These are phyloP conservation scores for Tachypleus tridentatus DNA, from an alignment of 1,140 invertebrate genomes.

Conservation along the genomic window DNA sequence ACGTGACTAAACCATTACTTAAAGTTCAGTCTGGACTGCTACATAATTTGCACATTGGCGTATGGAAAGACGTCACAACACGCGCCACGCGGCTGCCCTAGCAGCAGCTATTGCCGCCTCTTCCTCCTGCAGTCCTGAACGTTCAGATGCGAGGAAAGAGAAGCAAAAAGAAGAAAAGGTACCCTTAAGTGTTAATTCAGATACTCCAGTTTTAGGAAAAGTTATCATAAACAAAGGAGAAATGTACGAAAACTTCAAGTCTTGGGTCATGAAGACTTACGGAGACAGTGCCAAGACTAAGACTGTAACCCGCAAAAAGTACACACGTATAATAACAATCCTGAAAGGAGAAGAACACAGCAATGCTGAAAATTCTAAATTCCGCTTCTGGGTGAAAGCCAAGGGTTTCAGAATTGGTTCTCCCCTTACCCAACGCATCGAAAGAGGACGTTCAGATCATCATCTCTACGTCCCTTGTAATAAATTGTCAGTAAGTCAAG, in stretches of 20 bases:
- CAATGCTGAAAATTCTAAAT: constrained; percentile 85
- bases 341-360: constrained; percentile 70
- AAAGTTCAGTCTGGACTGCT: too few relatives aligned
- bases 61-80: constrained; percentile 16
- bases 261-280: constrained; percentile 76
- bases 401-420: constrained; percentile 73
- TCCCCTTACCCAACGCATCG: constrained; percentile 48
- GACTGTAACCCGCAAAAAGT: constrained; percentile 85
- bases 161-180: too few relatives aligned
- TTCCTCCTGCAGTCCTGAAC: too few relatives aligned
- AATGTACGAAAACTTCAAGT: constrained; percentile 54
- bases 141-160: too few relatives aligned
- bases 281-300: constrained; percentile 90
- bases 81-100: constrained; percentile 13
- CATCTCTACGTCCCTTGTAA: constrained; percentile 54
- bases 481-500: constrained; percentile 44
- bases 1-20: too few relatives aligned
- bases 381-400: constrained; percentile 91
- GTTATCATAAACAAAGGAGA: neutral
- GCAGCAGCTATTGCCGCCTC: constrained; percentile 8
- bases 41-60: too few relatives aligned
- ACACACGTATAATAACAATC: constrained; percentile 70
- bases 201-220: too few relatives aligned
- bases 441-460: neutral
- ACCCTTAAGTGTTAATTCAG: too few relatives aligned